These are phyloP conservation scores for Percopsis omiscomaycus DNA, from an alignment of 2,797 vertebrate genomes.

Conservation along the genomic window DNA sequence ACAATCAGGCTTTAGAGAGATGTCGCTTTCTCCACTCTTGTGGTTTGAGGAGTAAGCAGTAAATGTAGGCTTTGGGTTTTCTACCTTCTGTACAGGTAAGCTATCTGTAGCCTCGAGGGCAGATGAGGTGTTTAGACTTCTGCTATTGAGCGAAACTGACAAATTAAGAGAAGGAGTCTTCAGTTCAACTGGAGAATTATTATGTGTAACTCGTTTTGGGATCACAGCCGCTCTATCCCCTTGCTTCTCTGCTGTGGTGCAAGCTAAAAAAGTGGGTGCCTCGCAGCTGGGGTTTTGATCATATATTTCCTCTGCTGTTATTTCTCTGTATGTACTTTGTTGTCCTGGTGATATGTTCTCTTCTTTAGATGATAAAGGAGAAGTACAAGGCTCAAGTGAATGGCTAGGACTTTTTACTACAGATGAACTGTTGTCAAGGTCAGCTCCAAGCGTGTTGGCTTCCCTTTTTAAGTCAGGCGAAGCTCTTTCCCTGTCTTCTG, in stretches of 20 bases:
- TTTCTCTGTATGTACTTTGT: conserved; percentile 34
- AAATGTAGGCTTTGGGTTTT: conserved; percentile 32
- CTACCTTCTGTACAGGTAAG: conserved; percentile 32
- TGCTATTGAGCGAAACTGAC: conserved; percentile 20
- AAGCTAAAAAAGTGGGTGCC: neutral
- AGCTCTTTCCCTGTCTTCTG: conserved; percentile 27
- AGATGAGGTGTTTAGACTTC: conserved; percentile 36
- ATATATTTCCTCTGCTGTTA: conserved; percentile 20
- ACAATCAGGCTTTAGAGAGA: conserved; percentile 33
- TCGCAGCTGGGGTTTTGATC: conserved; percentile 8
- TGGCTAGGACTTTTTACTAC: conserved; percentile 1
- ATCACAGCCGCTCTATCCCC: neutral
- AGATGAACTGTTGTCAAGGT: conserved; percentile 40
- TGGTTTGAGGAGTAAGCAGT: conserved; percentile 16
- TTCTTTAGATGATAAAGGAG: conserved; percentile 29
- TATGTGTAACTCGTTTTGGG: conserved; percentile 28
- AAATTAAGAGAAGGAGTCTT: conserved; percentile 37
- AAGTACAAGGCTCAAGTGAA: conserved; percentile 32
- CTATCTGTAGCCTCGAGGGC: conserved; percentile 18
- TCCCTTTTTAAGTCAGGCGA: conserved; percentile 26
- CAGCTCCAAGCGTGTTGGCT: conserved; percentile 21
- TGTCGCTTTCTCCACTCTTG: conserved; percentile 36
- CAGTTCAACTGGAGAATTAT: conserved; percentile 19
- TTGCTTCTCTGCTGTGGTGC: conserved; percentile 33
- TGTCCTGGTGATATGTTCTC: conserved; percentile 23